Evolutionary conservation across 2,113 vertebrate species (phyloP).

Genomic region (Solenodon paradoxus): DNA sequence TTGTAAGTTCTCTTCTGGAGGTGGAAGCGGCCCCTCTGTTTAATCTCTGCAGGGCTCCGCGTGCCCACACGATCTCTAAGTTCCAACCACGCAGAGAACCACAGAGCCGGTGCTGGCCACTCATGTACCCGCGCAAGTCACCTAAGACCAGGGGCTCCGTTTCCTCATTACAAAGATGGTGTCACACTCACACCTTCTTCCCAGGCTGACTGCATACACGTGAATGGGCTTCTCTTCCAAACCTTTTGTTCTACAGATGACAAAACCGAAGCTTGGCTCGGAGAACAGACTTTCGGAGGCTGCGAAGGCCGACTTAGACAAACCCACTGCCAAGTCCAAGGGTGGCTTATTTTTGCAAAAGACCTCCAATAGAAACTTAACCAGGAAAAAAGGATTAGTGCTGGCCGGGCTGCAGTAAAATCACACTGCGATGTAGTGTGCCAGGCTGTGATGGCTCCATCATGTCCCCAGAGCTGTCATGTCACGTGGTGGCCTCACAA

Average conservation of each 20-base stretch:
- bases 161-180: neutral
- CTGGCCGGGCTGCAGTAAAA: neutral
- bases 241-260: neutral
- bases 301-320: neutral
- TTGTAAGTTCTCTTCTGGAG: too few species aligned
- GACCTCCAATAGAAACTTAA: neutral
- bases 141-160: neutral
- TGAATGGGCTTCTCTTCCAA: neutral
- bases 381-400: neutral
- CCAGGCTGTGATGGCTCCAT: neutral
- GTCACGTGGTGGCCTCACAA: neutral
- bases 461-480: neutral
- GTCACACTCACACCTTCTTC: rapidly evolving
- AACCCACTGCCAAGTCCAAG: neutral
- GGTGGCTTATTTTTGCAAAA: neutral
- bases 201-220: rapidly evolving
- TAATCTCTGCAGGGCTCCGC: too few species aligned
- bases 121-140: rapidly evolving
- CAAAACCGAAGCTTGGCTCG: neutral
- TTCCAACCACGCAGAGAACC: neutral
- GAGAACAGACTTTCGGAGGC: neutral
- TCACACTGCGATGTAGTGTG: too few species aligned
- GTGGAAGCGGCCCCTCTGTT: too few species aligned
- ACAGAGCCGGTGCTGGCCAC: neutral
- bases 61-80: too few species aligned